phyloP scores from a whole-genome alignment of 2,888 invertebrate genomes.

The Masnerella sp. region DNA sequence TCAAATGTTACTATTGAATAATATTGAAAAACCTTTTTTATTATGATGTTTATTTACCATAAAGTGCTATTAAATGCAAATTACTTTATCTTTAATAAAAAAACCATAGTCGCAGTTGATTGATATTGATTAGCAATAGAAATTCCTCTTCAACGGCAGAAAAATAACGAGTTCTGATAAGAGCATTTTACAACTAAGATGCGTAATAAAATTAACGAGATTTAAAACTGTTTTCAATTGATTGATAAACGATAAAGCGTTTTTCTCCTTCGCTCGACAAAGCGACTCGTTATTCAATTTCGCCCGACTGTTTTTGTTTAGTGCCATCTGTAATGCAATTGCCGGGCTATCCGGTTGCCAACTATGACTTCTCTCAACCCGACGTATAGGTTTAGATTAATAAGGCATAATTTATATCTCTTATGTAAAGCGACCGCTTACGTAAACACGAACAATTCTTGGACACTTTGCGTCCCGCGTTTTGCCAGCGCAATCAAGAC shows the following conservation, averaged over 20 bases:
- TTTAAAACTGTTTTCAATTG: conserved; percentile 19
- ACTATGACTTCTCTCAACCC: background rate
- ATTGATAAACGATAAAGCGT: conserved; percentile 7
- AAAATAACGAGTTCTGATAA: background rate
- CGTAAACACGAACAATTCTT: conserved; percentile 9
- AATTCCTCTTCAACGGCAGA: background rate
- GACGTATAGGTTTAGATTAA: conserved; percentile 11
- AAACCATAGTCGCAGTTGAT: no score
- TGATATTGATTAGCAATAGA: no score
- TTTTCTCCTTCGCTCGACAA: background rate
- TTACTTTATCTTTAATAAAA: no score
- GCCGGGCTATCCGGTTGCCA: conserved; percentile 3
- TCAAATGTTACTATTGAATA: no score
- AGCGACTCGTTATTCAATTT: conserved; percentile 4
- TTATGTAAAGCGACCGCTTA: conserved; percentile 21
- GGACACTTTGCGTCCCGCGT: background rate
- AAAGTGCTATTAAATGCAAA: no score
- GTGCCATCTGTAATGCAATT: conserved; percentile 5
- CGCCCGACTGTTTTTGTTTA: conserved; percentile 5
- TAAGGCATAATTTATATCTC: conserved; percentile 15
- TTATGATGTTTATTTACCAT: no score
- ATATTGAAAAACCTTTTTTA: no score
- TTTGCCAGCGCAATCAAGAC: background rate
- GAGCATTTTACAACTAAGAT: conserved; percentile 9
- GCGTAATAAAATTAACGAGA: conserved; percentile 6